Percentiles rank a stretch among this genome's conserved stretches.
phyloP scores from a whole-genome alignment of 2,888 invertebrate species.

The Cynaeus angustus region DNA sequence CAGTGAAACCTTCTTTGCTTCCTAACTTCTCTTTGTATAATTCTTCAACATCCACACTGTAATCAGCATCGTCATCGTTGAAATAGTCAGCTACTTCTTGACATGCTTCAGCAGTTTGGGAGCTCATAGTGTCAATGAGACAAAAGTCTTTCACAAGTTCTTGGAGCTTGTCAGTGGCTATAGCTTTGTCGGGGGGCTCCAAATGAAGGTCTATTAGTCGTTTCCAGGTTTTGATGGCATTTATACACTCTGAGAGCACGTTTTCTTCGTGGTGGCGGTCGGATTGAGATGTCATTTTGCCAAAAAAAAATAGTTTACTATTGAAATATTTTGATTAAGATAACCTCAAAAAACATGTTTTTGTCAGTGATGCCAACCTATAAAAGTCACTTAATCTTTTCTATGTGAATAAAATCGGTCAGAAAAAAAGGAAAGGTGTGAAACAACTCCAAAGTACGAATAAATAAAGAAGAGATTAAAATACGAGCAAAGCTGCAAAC shows the following conservation, averaged over 20 bases:
- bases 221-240: constrained; percentile 20
- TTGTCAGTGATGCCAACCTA: no score
- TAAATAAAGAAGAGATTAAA: no score
- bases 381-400: no score
- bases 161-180: constrained; percentile 40
- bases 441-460: no score
- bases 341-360: no score
- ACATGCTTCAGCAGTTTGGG: constrained; percentile 54
- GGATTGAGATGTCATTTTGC: constrained; percentile 31
- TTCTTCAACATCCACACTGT: constrained; percentile 52
- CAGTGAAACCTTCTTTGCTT: background rate
- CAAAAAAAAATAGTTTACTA: no score
- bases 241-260: constrained; percentile 22
- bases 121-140: constrained; percentile 53
- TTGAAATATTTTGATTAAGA: no score
- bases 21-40: constrained; percentile 22
- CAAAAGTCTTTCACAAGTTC: constrained; percentile 56
- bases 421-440: no score
- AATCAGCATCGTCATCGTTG: constrained; percentile 49
- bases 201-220: constrained; percentile 22
- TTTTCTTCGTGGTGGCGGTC: constrained; percentile 9
- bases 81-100: constrained; percentile 54
- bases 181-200: constrained; percentile 3
- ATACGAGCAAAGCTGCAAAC: no score
- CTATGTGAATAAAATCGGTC: no score